Conservation (phyloP, 2,797 vertebrate species). For the Danionella dracula region DNA sequence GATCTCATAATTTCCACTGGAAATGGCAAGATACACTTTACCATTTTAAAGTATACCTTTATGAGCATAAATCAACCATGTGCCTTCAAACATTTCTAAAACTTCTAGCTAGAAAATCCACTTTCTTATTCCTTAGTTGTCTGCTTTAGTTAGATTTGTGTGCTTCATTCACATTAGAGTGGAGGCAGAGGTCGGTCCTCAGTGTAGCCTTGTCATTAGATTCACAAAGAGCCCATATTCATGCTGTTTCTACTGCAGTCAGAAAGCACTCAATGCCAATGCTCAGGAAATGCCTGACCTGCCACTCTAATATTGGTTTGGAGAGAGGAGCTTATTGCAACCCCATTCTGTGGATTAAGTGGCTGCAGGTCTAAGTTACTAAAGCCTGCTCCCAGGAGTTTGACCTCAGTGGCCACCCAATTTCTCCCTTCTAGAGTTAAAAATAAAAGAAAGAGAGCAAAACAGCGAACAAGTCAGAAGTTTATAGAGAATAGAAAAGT, state of each 20-base stretch:
- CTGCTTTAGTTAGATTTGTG: conserved; percentile 4
- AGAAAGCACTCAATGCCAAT: conserved; percentile 28
- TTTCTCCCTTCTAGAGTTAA: not conserved
- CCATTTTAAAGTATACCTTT: no score
- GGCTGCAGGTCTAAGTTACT: conserved; percentile 16
- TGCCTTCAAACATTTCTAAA: not conserved
- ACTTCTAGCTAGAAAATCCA: not conserved
- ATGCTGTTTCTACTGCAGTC: conserved; percentile 12
- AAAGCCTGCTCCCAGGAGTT: conserved; percentile 16
- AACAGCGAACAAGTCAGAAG: not conserved
- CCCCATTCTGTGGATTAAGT: conserved; percentile 39
- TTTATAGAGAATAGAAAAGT: not conserved
- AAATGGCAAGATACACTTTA: no score
- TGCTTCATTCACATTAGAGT: not conserved
- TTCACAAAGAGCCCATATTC: conserved; percentile 22
- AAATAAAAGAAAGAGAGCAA: not conserved
- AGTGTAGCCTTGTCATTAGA: conserved; percentile 35
- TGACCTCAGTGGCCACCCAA: conserved; percentile 15
- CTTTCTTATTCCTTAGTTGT: not conserved
- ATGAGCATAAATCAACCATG: not conserved
- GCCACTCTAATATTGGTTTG: conserved; percentile 23
- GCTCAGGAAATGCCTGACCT: conserved; percentile 20
- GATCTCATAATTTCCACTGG: no score
- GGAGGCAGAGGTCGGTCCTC: not conserved
- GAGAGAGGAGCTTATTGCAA: conserved; percentile 37